These are phyloP conservation scores for Patella depressa DNA, from an alignment of 2,888 invertebrate genomes.

Conservation along the genomic window DNA sequence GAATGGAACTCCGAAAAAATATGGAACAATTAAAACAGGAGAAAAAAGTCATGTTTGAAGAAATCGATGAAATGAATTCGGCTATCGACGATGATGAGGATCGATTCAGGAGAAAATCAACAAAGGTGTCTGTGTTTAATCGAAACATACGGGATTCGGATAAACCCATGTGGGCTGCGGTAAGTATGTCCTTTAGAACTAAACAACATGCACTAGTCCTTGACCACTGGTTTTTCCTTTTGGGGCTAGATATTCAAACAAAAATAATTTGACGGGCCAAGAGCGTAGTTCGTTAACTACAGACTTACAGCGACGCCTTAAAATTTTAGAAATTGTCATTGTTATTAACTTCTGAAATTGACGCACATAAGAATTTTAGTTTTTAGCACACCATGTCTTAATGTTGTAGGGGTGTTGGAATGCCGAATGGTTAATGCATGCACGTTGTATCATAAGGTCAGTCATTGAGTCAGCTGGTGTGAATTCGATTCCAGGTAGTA, in stretches of 20 bases:
- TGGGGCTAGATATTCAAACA: neutral
- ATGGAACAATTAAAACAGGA: neutral
- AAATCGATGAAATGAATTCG: neutral
- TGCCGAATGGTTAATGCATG: too few relatives aligned
- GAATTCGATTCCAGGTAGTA: too few relatives aligned
- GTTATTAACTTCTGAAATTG: too few relatives aligned
- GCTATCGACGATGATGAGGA: neutral
- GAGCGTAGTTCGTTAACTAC: neutral
- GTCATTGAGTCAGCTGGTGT: too few relatives aligned
- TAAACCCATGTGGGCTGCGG: constrained; percentile 19
- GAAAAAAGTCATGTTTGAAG: neutral
- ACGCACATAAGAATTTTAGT: too few relatives aligned
- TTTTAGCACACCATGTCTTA: neutral
- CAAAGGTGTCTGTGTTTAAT: neutral
- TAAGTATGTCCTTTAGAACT: neutral
- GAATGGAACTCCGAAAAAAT: neutral
- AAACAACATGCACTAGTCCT: too few relatives aligned
- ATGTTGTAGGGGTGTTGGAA: neutral
- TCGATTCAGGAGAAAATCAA: neutral
- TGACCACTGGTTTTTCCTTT: neutral
- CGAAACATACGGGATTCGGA: constrained; percentile 5
- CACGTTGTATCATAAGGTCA: too few relatives aligned
- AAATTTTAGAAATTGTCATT: too few relatives aligned
- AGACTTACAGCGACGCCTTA: neutral
- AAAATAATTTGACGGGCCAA: neutral